Evolutionary conservation across 2,113 vertebrate species (phyloP).

Genomic region (Micronycteris hirsuta): DNA sequence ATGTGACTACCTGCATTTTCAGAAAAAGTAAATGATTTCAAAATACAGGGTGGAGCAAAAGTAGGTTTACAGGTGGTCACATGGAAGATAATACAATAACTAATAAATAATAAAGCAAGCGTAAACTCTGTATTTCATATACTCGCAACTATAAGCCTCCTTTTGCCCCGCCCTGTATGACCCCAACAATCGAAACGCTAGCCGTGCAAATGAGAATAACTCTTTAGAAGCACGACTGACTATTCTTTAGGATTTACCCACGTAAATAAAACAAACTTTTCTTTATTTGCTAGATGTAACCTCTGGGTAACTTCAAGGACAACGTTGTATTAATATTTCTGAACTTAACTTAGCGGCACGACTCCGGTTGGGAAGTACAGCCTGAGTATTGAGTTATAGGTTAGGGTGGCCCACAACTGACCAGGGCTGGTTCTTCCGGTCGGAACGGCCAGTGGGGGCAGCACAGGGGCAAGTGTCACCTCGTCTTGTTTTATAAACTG

Average conservation of each 20-base stretch:
- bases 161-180: neutral
- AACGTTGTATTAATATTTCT: neutral
- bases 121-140: neutral
- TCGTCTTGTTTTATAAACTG: neutral
- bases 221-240: neutral
- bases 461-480: neutral
- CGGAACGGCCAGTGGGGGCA: neutral
- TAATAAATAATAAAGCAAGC: neutral
- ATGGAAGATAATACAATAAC: neutral
- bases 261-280: neutral
- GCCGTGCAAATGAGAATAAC: neutral
- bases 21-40: neutral
- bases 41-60: neutral
- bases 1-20: neutral
- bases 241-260: neutral
- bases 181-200: neutral
- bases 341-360: slow-evolving; percentile 43
- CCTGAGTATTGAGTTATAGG: slow-evolving; percentile 38
- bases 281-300: neutral
- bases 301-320: neutral
- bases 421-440: neutral
- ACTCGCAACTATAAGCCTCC: neutral
- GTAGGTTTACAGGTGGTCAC: neutral
- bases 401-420: neutral
- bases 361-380: slow-evolving; percentile 21